These are phyloP conservation scores for Drosophila kepulauana DNA, from an alignment of 1,140 invertebrate species.

Conservation along the genomic window DNA sequence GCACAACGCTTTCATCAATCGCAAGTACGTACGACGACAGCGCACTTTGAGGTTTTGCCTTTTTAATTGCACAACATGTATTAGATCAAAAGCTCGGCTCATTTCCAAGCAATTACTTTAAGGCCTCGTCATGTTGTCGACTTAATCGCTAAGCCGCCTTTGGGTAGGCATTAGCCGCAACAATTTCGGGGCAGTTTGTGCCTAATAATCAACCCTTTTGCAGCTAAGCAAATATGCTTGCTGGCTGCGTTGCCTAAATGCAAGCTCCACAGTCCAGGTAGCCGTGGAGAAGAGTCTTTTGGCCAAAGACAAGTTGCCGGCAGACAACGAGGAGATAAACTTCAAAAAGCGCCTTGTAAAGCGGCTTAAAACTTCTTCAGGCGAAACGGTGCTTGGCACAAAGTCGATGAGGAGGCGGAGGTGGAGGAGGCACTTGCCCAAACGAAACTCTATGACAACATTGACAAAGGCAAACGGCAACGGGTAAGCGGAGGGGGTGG, in stretches of 20 bases:
- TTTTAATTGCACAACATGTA: conserved; percentile 51
- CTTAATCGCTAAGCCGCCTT: conserved; percentile 66
- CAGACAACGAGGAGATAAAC: conserved; percentile 58
- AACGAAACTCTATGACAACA: conserved; percentile 65
- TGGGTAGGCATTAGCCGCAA: conserved; percentile 60
- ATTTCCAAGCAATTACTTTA: conserved; percentile 74
- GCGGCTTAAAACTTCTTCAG: conserved; percentile 70
- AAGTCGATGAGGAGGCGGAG: too few relatives aligned
- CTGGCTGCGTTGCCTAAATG: conserved; percentile 36
- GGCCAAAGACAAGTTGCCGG: conserved; percentile 22
- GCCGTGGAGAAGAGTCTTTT: neutral
- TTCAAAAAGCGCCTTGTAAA: conserved; percentile 69
- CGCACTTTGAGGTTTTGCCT: conserved; percentile 10
- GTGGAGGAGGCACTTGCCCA: conserved; percentile 10
- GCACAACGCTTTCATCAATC: neutral
- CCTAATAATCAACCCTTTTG: conserved; percentile 67
- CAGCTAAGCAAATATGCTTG: conserved; percentile 58
- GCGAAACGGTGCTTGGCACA: conserved; percentile 16
- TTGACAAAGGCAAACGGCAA: conserved; percentile 54
- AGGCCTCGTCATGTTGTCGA: conserved; percentile 46
- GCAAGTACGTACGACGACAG: neutral
- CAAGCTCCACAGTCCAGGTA: conserved; percentile 58
- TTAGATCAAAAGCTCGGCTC: conserved; percentile 49
- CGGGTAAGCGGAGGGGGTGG: neutral
- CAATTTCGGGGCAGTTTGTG: conserved; percentile 43